Evolutionary conservation across 2,113 vertebrate species (phyloP).

Genomic region (Muscicapa adusta): DNA sequence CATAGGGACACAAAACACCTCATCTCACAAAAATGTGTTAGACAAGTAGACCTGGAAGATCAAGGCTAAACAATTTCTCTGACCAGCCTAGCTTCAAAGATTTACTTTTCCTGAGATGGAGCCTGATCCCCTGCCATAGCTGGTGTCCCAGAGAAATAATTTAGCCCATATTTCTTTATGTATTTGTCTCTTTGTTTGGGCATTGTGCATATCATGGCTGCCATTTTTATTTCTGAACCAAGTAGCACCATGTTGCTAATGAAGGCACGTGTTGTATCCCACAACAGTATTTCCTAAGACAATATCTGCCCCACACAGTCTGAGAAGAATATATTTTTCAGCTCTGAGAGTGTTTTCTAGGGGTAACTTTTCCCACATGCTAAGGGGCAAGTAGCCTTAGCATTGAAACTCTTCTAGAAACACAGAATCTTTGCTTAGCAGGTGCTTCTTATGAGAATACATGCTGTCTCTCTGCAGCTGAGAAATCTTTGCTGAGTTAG

Average conservation of each 20-base stretch:
- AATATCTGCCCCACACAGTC: not conserved
- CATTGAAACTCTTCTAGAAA: not conserved
- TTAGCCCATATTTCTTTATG: not conserved
- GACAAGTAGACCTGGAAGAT: not conserved
- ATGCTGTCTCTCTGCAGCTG: not conserved
- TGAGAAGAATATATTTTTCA: not conserved
- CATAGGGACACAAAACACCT: not conserved
- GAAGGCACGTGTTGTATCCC: not conserved
- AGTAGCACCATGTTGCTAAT: not conserved
- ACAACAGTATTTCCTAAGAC: not conserved
- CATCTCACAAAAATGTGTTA: not conserved
- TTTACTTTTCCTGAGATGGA: not conserved
- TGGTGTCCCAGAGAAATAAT: constrained; percentile 37
- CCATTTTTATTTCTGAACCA: not conserved
- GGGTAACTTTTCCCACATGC: not conserved
- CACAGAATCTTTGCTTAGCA: not conserved
- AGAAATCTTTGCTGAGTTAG: not conserved
- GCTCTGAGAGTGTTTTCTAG: not conserved
- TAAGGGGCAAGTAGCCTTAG: not conserved
- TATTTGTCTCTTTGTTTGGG: constrained; percentile 31
- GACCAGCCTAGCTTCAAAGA: not conserved
- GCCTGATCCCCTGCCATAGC: not conserved
- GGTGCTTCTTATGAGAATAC: not conserved
- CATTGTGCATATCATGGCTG: not conserved
- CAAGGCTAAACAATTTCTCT: not conserved